Percentiles rank a stretch among this genome's conserved stretches.
Conservation (phyloP, 2,888 invertebrate genomes). For the Smittia sp. region DNA sequence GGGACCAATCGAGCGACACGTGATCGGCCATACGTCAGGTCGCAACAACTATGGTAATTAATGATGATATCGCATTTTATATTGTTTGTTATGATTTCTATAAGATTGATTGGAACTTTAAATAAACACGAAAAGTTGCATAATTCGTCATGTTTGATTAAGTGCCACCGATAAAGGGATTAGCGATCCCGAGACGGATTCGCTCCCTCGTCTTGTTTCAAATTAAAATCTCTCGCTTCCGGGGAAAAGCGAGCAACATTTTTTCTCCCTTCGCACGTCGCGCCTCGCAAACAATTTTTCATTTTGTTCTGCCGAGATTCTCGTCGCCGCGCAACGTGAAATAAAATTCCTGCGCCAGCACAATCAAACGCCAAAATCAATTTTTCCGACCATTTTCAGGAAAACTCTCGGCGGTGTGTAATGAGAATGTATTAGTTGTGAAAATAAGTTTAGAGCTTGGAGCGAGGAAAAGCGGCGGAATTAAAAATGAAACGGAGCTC, state of each 20-base stretch:
- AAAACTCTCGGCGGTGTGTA: background rate
- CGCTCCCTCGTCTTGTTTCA: background rate
- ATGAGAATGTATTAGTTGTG: slow-evolving; percentile 15
- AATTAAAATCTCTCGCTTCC: background rate
- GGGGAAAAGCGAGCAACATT: background rate
- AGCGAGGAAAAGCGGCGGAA: slow-evolving; percentile 7
- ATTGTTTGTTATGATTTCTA: slow-evolving; percentile 41
- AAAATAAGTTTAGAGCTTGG: slow-evolving; percentile 8
- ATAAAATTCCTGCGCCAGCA: slow-evolving; percentile 10
- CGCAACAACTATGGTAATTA: slow-evolving; percentile 38
- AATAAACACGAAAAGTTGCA: slow-evolving; percentile 38
- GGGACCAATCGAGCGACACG: slow-evolving; percentile 34
- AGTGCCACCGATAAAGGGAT: slow-evolving; percentile 28
- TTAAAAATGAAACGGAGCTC: background rate
- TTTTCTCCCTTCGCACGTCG: background rate
- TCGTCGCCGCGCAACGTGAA: background rate
- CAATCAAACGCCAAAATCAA: slow-evolving; percentile 16
- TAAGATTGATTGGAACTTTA: slow-evolving; percentile 38
- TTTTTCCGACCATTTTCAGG: slow-evolving; percentile 18
- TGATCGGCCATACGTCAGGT: slow-evolving; percentile 18
- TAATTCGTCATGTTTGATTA: slow-evolving; percentile 31
- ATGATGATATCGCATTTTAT: slow-evolving; percentile 39
- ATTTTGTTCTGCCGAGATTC: background rate
- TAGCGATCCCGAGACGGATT: background rate
- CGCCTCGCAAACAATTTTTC: background rate